Conservation (phyloP, 2,888 invertebrate genomes). For the Geophilus truncorum region DNA sequence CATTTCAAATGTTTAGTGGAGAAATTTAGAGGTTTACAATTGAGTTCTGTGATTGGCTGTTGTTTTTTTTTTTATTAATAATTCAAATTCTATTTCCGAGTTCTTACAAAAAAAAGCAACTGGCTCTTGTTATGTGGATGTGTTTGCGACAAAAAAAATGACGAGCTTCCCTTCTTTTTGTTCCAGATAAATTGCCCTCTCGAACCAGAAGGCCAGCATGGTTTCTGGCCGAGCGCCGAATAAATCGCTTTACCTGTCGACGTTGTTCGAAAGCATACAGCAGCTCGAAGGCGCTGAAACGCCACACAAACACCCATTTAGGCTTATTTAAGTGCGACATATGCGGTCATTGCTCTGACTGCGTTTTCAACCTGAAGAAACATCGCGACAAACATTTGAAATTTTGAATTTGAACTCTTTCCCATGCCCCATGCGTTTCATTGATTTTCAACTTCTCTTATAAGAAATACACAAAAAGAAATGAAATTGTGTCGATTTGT, state of each 20-base stretch:
- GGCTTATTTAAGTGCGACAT: not conserved
- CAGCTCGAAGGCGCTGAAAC: not conserved
- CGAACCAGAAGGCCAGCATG: not conserved
- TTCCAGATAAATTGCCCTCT: not conserved
- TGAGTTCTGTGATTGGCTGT: no score
- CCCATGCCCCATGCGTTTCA: not conserved
- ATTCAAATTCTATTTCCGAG: no score
- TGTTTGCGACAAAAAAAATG: no score
- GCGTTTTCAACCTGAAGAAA: not conserved
- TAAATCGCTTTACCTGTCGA: not conserved
- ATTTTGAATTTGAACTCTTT: no score
- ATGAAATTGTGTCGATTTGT: no score
- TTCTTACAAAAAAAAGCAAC: no score
- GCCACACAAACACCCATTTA: conserved; percentile 6
- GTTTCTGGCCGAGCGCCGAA: not conserved
- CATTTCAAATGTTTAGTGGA: no score
- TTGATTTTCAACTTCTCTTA: no score
- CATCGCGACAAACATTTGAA: conserved; percentile 7
- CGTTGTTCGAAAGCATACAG: not conserved
- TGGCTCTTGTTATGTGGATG: no score
- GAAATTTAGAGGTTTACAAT: no score
- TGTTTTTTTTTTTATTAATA: no score
- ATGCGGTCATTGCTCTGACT: conserved; percentile 11
- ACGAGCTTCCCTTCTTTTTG: not conserved
- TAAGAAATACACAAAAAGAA: no score